Percentiles rank a stretch among this genome's conserved stretches.
Evolutionary conservation across 2,113 vertebrate genomes (phyloP).

Genomic region (Eretmochelys imbricata): DNA sequence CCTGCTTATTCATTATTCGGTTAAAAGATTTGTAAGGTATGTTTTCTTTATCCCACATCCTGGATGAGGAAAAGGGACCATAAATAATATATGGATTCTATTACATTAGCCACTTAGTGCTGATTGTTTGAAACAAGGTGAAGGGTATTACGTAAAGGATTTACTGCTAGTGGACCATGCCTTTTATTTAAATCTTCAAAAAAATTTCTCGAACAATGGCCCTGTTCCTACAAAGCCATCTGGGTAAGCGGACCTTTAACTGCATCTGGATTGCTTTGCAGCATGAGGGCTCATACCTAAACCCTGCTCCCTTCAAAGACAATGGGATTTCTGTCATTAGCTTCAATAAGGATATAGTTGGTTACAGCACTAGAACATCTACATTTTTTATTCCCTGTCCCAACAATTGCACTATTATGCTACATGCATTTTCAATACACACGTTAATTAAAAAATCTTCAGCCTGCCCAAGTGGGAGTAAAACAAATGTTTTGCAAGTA

Average conservation of each 20-base stretch:
- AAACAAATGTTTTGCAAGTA: not conserved
- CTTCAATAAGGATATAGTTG: not conserved
- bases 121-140: not conserved
- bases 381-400: not conserved
- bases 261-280: fast-evolving
- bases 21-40: fast-evolving
- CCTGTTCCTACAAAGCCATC: fast-evolving
- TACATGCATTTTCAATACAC: not conserved
- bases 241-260: fast-evolving
- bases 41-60: not conserved
- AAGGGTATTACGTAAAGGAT: fast-evolving
- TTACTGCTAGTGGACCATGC: not conserved
- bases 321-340: not conserved
- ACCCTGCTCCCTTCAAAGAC: not conserved
- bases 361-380: not conserved
- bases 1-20: fast-evolving
- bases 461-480: not conserved
- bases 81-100: not conserved
- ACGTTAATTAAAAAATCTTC: fast-evolving
- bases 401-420: not conserved
- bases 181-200: fast-evolving
- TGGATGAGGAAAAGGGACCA: not conserved
- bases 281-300: not conserved
- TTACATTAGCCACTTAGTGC: not conserved
- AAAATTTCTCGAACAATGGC: fast-evolving